phyloP scores from a whole-genome alignment of 2,797 vertebrate genomes.

The Typhlichthys subterraneus region DNA sequence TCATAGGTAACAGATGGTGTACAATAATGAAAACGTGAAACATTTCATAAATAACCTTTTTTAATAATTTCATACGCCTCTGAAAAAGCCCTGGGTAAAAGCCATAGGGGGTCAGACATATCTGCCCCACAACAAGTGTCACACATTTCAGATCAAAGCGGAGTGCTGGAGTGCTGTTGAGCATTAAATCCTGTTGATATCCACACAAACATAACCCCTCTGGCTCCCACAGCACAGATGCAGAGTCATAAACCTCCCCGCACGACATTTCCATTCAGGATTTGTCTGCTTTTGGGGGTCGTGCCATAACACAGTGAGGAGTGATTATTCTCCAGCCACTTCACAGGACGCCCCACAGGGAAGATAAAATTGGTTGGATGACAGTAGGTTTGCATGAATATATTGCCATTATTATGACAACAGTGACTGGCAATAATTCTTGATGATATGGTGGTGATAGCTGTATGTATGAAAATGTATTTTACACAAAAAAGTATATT shows the following conservation, averaged over 20 bases:
- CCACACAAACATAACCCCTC: slow-evolving; percentile 72
- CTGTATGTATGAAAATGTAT: too few species aligned
- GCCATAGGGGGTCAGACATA: slow-evolving; percentile 25
- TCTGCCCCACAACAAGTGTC: slow-evolving; percentile 41
- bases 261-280: slow-evolving; percentile 53
- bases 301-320: slow-evolving; percentile 40
- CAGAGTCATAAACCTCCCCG: slow-evolving; percentile 42
- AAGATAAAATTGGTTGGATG: slow-evolving; percentile 28
- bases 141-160: slow-evolving; percentile 61
- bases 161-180: slow-evolving; percentile 59
- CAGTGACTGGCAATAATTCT: slow-evolving; percentile 7
- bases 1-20: background rate
- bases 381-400: slow-evolving; percentile 18
- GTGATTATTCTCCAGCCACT: slow-evolving; percentile 42
- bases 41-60: slow-evolving; percentile 19
- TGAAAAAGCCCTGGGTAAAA: slow-evolving; percentile 38
- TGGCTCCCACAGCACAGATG: slow-evolving; percentile 48
- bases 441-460: slow-evolving; percentile 16
- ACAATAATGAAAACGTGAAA: slow-evolving; percentile 23
- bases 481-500: too few species aligned
- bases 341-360: slow-evolving; percentile 24
- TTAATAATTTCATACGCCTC: slow-evolving; percentile 13
- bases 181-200: slow-evolving; percentile 72
- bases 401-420: slow-evolving; percentile 19
- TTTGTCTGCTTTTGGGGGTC: slow-evolving; percentile 29